phyloP scores from a whole-genome alignment of 1,140 invertebrate genomes.

The Lamellibrachia luymesi region DNA sequence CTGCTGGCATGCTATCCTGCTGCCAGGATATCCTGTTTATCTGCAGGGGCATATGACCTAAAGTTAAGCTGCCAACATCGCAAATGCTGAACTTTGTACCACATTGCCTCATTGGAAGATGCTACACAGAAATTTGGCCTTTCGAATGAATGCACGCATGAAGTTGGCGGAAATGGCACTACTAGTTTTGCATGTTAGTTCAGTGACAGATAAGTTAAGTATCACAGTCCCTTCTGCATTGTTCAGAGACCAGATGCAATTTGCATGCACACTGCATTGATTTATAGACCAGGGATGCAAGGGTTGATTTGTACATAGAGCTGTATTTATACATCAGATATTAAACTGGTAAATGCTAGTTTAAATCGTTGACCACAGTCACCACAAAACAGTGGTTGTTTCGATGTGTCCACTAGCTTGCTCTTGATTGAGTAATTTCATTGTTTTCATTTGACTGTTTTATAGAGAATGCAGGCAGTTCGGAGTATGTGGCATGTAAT shows the following conservation, averaged over 20 bases:
- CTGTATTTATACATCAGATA: constrained; percentile 1
- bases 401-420: not conserved
- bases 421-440: not conserved
- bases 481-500: not conserved
- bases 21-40: too few relatives aligned
- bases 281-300: not conserved
- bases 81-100: not conserved
- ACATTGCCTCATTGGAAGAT: not conserved
- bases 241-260: not conserved
- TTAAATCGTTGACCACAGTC: not conserved
- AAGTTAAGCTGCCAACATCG: not conserved
- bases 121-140: not conserved
- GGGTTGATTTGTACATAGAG: not conserved
- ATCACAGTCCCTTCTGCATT: not conserved
- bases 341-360: not conserved
- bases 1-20: too few relatives aligned
- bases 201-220: not conserved
- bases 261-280: not conserved
- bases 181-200: not conserved
- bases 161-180: not conserved
- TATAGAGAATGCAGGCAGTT: not conserved
- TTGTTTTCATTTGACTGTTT: not conserved
- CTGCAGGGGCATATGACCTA: not conserved
- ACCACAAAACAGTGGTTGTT: not conserved
- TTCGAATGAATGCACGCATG: not conserved